Evolutionary conservation across 2,113 vertebrate species (phyloP), one percentile per base, ranked within the genome.

Genomic region (Acrocephalus kingi): DNA sequence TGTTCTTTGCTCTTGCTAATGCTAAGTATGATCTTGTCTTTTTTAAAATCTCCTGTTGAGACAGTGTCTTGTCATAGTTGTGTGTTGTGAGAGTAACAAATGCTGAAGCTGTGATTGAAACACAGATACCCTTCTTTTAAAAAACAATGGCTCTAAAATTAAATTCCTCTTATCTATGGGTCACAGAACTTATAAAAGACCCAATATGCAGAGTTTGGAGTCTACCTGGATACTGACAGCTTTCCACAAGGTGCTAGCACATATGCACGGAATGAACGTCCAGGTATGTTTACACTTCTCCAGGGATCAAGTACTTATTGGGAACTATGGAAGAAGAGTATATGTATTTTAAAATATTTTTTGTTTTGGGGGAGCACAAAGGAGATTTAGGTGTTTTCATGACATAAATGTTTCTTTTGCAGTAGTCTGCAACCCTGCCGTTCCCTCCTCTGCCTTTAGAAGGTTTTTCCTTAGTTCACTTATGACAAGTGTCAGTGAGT

Each of bases 361-460:
- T 37, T 0, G 0, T 27, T 14, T 39, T 74, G 11, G 4, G 13
- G 15, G 6, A 73, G 5, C 10, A 11, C 16, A 39, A 33, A 81
- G 45, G 39, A 23, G 17, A 45, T 80, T 52, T 58, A 58, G 6
- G 9, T 69, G 31, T 84, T 93, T 80, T 74, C 33, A 27, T 74
- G 8, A 25, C 28, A 17, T 24, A 49, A 19, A 11, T 31, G 4
- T 28, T 75, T 45, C 7, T 78, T 72, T 72, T 91, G 31, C 17
- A 39, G 39, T 69, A 69, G 31, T 48, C 0, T 11, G 28, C 27
- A 73, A 27, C 9, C 28, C n/a, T 92, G 23, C 14, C 21, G 8
- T 59, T 30, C 8, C 4, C 14, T 35, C 8, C 21, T 51, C 28
- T 0, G 0, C 19, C 17, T 31, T 56, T 24, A 33, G 8, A 41